These are phyloP conservation scores for Synergus laeviventris DNA, from an alignment of 2,888 invertebrate species.

Conservation along the genomic window DNA sequence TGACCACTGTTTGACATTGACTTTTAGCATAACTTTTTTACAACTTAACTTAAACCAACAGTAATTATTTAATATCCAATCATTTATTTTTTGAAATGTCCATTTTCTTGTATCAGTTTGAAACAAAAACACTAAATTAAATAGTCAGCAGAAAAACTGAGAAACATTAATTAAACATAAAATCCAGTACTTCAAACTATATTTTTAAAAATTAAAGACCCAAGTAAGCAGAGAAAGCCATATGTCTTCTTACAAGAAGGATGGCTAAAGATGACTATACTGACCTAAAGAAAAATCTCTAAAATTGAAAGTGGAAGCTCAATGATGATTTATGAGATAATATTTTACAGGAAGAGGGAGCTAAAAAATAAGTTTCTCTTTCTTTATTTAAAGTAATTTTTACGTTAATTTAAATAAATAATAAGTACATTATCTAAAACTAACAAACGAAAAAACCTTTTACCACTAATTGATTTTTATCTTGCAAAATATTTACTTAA, in stretches of 20 bases:
- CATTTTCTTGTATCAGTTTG: background rate
- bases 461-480: background rate
- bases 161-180: too few relatives aligned
- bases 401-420: background rate
- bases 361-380: background rate
- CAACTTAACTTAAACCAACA: background rate
- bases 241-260: too few relatives aligned
- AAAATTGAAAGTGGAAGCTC: conserved; percentile 59
- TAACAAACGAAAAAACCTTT: background rate
- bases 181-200: too few relatives aligned
- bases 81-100: background rate
- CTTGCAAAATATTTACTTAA: background rate
- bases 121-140: too few relatives aligned
- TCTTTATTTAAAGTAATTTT: background rate
- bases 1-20: conserved; percentile 2
- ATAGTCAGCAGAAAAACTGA: too few relatives aligned
- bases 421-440: background rate
- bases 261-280: conserved; percentile 48
- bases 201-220: background rate
- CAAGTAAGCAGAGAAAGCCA: conserved; percentile 47
- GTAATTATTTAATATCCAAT: background rate
- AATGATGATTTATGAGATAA: conserved; percentile 48
- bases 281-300: conserved; percentile 58
- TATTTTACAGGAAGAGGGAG: conserved; percentile 53
- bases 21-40: background rate